Conservation (phyloP, 2,113 vertebrate genomes). For the Pampusana beccarii region DNA sequence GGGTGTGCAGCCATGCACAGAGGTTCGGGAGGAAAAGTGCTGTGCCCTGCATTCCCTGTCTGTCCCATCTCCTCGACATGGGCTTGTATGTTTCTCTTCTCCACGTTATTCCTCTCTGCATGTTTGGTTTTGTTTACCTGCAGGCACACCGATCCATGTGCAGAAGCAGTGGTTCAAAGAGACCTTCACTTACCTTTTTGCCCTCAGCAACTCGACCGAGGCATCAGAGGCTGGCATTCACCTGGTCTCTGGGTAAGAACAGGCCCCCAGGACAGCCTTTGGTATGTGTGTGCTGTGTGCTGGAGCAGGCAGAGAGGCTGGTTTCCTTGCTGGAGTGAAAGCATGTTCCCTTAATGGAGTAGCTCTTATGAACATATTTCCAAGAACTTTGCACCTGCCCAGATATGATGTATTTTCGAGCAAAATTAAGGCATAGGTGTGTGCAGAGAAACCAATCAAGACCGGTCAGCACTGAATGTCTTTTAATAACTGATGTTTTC, state of each 20-base stretch:
- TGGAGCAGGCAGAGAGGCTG: background rate
- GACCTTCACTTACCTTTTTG: slow-evolving; percentile 84
- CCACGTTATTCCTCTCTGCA: background rate
- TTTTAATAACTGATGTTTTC: background rate
- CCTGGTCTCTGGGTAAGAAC: slow-evolving; percentile 87
- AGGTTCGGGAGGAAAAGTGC: background rate
- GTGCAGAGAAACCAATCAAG: background rate
- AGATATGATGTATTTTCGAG: background rate
- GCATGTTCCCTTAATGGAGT: background rate
- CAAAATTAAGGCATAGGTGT: background rate
- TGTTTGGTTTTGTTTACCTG: background rate
- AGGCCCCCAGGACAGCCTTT: background rate
- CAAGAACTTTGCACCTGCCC: background rate
- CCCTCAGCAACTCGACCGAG: slow-evolving; percentile 78
- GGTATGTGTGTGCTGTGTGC: background rate
- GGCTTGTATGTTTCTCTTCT: background rate
- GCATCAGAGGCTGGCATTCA: slow-evolving; percentile 84
- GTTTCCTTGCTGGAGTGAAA: background rate
- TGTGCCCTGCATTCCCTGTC: background rate
- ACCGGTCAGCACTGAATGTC: background rate
- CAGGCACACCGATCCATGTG: slow-evolving; percentile 78
- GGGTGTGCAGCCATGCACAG: rapidly evolving
- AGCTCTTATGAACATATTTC: background rate
- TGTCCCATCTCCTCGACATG: background rate
- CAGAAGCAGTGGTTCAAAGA: slow-evolving; percentile 88